Evolutionary conservation across 1,140 invertebrate species (phyloP), one percentile per base, ranked within the genome.

Genomic region (Papilio xuthus): DNA sequence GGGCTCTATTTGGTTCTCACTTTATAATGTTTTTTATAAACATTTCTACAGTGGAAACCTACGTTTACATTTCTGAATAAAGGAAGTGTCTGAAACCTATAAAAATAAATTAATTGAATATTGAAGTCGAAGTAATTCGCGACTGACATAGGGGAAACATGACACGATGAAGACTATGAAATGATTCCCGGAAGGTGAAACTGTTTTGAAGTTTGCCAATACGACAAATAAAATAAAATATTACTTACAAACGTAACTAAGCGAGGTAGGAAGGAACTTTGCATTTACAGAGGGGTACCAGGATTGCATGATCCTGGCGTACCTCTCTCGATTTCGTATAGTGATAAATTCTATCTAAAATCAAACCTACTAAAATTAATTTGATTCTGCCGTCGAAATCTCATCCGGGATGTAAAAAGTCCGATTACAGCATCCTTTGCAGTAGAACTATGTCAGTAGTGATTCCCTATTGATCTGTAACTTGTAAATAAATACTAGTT

Each of bases 11-110:
- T 47, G 44, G 4, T 6, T 47, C 15, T 18, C 4, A 13, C 4
- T 47, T 47, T 47, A 37, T 37, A 6, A 37, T 37, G 32, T 37
- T 37, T 37, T 37, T 37, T 37, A 37, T 37, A 37, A 37, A 37
- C 32, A 6, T 47, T 18, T 47, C 44, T 47, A 0, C 44, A 18
- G 44, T 47, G 15, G 12, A 37, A 37, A 37, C 32, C 32, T 37
- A 44, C 4, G 42, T 4, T 44, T 13, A 44, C 44, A 13, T 4
- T 23, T n/a, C 2, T 23, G 50, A 56, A 56, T 60, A 20, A 20
- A 60, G 23, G 56, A 60, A 26, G 23, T 26, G 23, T 60, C 56
- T 28, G 60, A 67, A 67, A 67, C 60, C 60, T 67, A 67, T 67
- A 67, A 28, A 67, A 13, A 67, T 28, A 67, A 28, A 13, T 28